phyloP scores from a whole-genome alignment of 2,888 invertebrate genomes.

The Amphipoea oculea region DNA sequence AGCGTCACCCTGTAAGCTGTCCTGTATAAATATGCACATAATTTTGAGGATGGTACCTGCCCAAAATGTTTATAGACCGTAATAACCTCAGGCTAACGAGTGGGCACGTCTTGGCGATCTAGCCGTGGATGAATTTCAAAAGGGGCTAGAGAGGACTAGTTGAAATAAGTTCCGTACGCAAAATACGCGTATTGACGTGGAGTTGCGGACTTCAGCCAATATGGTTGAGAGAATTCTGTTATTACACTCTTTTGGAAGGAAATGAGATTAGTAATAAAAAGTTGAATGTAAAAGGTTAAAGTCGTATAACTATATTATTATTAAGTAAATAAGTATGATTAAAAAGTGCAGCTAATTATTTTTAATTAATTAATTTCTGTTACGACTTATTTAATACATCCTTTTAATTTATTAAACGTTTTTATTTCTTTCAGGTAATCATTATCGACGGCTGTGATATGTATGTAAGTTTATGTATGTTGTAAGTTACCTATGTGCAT shows the following conservation, averaged over 20 bases:
- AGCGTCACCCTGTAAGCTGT: constrained; percentile 1
- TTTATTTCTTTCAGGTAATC: constrained; percentile 30
- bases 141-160: constrained; percentile 5
- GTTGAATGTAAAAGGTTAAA: neutral
- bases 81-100: constrained; percentile 12
- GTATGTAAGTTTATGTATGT: neutral
- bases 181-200: no score
- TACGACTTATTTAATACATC: no score
- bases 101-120: constrained; percentile 20
- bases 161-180: neutral
- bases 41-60: constrained; percentile 6
- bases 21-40: constrained; percentile 44
- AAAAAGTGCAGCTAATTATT: neutral
- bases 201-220: no score
- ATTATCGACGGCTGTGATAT: neutral
- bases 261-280: neutral
- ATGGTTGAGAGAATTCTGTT: no score
- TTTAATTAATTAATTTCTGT: neutral
- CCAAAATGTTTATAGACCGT: constrained; percentile 3
- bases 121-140: neutral
- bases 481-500: neutral
- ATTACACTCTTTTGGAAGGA: neutral
- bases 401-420: neutral
- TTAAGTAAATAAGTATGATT: no score
- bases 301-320: neutral